Base-by-base conservation (phyloP, 1,140 invertebrate genomes). In the Leguminivora glycinivorella region DNA sequence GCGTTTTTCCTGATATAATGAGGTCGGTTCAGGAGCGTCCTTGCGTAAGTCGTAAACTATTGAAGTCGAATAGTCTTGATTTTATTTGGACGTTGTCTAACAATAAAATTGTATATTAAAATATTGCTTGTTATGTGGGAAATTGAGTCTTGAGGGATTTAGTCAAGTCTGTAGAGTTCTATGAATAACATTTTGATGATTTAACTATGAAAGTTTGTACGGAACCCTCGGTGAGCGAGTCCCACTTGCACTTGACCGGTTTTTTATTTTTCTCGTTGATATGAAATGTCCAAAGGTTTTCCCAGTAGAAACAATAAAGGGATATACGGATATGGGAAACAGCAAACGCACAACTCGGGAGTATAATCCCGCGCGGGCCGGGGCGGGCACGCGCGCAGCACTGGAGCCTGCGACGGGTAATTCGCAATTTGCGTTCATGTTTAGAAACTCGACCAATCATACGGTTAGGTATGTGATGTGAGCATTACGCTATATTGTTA, bases 401-500 rank as follows among this genome's bases (percentile, higher is more conserved):
- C 70, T 75, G 73, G 81, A 75, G 75, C 70, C 43, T 29, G 63
- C 38, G 72, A 73, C 71, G 73, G 80, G 84, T 85, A 82, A 87
- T 89, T 87, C 83, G 84, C 81, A 89, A 87, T 86, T 87, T 83
- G 76, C 77, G 74, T 83, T 80, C 77, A 78, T 78, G 80, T 83
- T 84, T 78, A 80, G 68, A 70, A 72, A 71, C 69, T 73, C 70
- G 31, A 56, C 70, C 70, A 71, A 73, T 74, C 43, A 38, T 58
- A 70, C 56, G 66, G n/a, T 19, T 52, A 19, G 25, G 60, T 25
- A 9, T 56, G 58, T 63, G 58, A 9, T 56, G 58, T 63, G 58
- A 63, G 26, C 58, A 63, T 63, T 63, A 29, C 25, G 31, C 56
- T 24, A 60, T 63, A 31, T 34, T 29, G 22, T 17, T 34, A 63